Percentiles rank a stretch among this genome's conserved stretches.
Evolutionary conservation across 1,140 invertebrate species (phyloP).

Genomic region (Macrobrachium rosenbergii): DNA sequence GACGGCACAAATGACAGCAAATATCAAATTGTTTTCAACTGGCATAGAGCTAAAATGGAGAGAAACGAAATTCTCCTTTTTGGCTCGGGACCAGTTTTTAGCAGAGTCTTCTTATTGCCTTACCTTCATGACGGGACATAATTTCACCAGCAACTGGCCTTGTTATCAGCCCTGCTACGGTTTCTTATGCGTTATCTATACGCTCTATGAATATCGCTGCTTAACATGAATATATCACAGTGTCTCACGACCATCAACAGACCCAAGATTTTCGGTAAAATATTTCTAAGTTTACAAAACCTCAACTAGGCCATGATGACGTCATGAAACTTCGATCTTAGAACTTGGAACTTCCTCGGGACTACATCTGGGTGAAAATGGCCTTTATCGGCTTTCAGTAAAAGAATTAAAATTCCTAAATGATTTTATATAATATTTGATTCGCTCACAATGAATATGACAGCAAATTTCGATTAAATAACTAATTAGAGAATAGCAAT

Average conservation of each 20-base stretch:
- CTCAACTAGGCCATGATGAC: slow-evolving; percentile 62
- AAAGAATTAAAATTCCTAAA: neutral
- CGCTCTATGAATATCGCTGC: slow-evolving; percentile 54
- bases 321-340: slow-evolving; percentile 62
- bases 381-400: neutral
- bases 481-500: no score
- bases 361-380: slow-evolving; percentile 33
- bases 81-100: slow-evolving; percentile 26
- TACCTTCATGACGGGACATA: slow-evolving; percentile 62
- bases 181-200: slow-evolving; percentile 57
- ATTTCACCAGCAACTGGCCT: slow-evolving; percentile 34
- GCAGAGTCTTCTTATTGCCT: neutral
- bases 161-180: slow-evolving; percentile 41
- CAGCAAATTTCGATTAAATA: no score
- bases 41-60: no score
- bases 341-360: slow-evolving; percentile 61
- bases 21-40: neutral
- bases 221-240: slow-evolving; percentile 58
- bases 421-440: slow-evolving; percentile 1
- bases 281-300: slow-evolving; percentile 53
- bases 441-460: neutral
- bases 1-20: slow-evolving; percentile 20
- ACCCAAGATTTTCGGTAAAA: slow-evolving; percentile 49
- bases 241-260: slow-evolving; percentile 56
- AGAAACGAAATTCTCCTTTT: neutral